Conservation (phyloP, 2,888 invertebrate species). For the Leptopilina myrica region DNA sequence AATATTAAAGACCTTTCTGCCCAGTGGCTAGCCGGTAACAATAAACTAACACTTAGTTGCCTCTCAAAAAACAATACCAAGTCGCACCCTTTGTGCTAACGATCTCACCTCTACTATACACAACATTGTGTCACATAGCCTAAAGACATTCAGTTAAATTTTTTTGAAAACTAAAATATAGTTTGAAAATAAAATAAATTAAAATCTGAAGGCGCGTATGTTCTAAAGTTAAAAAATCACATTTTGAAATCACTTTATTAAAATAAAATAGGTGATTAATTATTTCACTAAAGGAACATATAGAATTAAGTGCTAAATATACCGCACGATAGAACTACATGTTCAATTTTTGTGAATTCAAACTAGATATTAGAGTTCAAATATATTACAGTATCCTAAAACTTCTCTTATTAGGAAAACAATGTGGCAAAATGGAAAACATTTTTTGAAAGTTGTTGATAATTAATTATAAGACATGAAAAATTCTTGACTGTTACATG, state of each 20-base stretch:
- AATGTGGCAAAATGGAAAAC: not conserved
- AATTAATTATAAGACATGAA: not conserved
- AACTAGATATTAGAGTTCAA: too few relatives aligned
- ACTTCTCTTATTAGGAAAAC: not conserved
- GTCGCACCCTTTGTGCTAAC: slow-evolving; percentile 74
- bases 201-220: too few relatives aligned
- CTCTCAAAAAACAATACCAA: slow-evolving; percentile 71
- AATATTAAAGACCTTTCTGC: slow-evolving; percentile 70
- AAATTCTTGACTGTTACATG: slow-evolving; percentile 7
- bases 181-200: not conserved
- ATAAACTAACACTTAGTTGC: slow-evolving; percentile 74
- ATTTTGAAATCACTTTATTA: too few relatives aligned
- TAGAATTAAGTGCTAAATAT: too few relatives aligned
- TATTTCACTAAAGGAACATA: too few relatives aligned
- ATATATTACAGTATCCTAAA: not conserved
- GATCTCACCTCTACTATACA: slow-evolving; percentile 69
- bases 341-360: too few relatives aligned
- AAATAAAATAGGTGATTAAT: too few relatives aligned
- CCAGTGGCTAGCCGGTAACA: slow-evolving; percentile 75
- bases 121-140: slow-evolving; percentile 44
- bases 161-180: not conserved
- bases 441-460: not conserved
- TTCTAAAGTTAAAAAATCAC: too few relatives aligned
- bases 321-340: too few relatives aligned
- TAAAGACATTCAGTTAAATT: not conserved